Conservation (phyloP, 2,888 invertebrate genomes). For the Halocaridina rubra region DNA sequence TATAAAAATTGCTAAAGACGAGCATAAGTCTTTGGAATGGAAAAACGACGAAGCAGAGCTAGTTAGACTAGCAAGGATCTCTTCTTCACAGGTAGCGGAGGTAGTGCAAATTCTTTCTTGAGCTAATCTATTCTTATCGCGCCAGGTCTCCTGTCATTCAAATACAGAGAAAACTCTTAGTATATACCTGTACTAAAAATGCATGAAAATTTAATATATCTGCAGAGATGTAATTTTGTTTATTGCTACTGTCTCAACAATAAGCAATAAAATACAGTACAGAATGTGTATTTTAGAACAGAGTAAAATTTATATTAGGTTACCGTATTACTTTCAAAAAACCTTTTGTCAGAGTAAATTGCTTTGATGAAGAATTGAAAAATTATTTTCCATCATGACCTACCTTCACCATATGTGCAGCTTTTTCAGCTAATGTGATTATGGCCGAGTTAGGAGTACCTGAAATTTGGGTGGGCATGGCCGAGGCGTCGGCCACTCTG, state of each 20-base stretch:
- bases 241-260: neutral
- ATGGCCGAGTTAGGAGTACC: constrained; percentile 81
- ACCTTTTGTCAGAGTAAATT: no score
- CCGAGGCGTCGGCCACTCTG: constrained; percentile 83
- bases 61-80: constrained; percentile 7
- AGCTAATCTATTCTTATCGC: neutral
- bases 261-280: neutral
- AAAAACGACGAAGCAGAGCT: neutral
- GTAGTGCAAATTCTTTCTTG: constrained; percentile 21
- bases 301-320: neutral
- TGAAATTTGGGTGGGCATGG: constrained; percentile 81
- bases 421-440: constrained; percentile 76
- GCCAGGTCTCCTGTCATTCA: constrained; percentile 28
- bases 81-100: constrained; percentile 31
- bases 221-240: neutral
- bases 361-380: neutral
- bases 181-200: no score
- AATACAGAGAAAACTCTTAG: no score
- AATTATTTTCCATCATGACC: neutral
- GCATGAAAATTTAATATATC: neutral
- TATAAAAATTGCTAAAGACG: no score
- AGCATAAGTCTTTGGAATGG: no score
- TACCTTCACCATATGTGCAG: constrained; percentile 73
- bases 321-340: no score
- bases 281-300: neutral